Conservation (phyloP, 2,797 vertebrate species). For the Syngnathus acus region DNA sequence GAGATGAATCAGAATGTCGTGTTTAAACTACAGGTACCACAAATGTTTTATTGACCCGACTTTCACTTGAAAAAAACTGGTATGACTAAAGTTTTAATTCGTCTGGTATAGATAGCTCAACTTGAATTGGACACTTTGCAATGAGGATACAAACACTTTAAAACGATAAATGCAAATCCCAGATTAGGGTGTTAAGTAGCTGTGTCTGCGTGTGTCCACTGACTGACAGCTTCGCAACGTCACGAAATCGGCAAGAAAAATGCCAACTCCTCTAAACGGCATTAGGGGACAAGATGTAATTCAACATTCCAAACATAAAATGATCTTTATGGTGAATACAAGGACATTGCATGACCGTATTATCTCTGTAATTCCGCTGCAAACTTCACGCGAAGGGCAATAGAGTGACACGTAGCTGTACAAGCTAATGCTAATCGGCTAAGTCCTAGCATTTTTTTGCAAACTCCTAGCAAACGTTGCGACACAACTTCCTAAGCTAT, state of each 20-base stretch:
- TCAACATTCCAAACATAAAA: background rate
- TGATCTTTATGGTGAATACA: background rate
- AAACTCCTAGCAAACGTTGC: conserved; percentile 11
- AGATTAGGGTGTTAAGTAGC: conserved; percentile 47
- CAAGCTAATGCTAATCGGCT: conserved; percentile 39
- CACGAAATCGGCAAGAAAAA: background rate
- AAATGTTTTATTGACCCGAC: too few relatives aligned
- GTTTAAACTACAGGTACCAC: too few relatives aligned
- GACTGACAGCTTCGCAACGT: conserved; percentile 37
- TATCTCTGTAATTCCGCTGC: conserved; percentile 42
- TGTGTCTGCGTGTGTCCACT: conserved; percentile 29
- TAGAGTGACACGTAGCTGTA: conserved; percentile 65
- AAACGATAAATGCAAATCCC: conserved; percentile 41
- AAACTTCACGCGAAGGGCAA: conserved; percentile 52
- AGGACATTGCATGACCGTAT: background rate
- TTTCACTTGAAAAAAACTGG: too few relatives aligned
- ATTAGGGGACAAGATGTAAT: background rate
- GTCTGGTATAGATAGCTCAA: background rate
- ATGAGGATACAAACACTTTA: conserved; percentile 8
- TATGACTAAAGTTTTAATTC: background rate
- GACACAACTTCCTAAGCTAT: background rate
- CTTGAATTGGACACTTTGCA: background rate
- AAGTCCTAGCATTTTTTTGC: conserved; percentile 7
- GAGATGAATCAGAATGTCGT: too few relatives aligned
- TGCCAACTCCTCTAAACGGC: background rate